Percentiles rank a stretch among this genome's conserved stretches.
phyloP scores from a whole-genome alignment of 2,888 invertebrate species.

The Pseudeuparius sepicola region DNA sequence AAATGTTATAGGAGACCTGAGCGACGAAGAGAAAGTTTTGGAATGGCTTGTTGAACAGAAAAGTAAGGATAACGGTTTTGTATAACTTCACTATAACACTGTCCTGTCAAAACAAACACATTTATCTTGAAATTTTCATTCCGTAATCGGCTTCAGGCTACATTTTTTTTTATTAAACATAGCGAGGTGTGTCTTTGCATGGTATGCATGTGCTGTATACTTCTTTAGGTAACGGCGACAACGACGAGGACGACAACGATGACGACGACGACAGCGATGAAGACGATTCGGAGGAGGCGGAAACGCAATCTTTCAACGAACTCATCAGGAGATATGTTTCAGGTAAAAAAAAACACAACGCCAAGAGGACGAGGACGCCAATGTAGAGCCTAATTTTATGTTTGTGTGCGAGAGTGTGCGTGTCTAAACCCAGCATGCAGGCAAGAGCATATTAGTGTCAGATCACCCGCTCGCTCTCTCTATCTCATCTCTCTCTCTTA shows the following conservation, averaged over 20 bases:
- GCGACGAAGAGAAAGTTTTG: conserved; percentile 89
- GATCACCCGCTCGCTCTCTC: too few species aligned
- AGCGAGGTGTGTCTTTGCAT: conserved; percentile 33
- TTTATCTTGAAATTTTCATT: conserved; percentile 11
- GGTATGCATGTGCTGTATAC: conserved; percentile 38
- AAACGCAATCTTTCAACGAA: conserved; percentile 33
- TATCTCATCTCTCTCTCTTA: too few species aligned
- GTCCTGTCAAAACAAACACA: too few species aligned
- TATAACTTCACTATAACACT: too few species aligned
- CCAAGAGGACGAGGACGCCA: too few species aligned
- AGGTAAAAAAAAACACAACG: too few species aligned
- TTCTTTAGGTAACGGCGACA: conserved; percentile 23
- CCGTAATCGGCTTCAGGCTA: conserved; percentile 23
- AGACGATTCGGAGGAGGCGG: conserved; percentile 37
- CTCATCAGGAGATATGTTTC: conserved; percentile 33
- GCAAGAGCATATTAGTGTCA: too few species aligned
- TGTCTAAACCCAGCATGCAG: too few species aligned
- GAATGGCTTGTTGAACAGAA: conserved; percentile 93
- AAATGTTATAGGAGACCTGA: conserved; percentile 83
- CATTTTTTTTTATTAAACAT: too few species aligned
- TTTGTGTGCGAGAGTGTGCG: too few species aligned
- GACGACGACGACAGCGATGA: conserved; percentile 46
- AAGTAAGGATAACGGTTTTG: conserved; percentile 76
- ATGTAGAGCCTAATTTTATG: too few species aligned
- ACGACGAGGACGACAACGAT: conserved; percentile 40